Conservation (phyloP, 2,113 vertebrate genomes). For the Cyanocitta stelleri region DNA sequence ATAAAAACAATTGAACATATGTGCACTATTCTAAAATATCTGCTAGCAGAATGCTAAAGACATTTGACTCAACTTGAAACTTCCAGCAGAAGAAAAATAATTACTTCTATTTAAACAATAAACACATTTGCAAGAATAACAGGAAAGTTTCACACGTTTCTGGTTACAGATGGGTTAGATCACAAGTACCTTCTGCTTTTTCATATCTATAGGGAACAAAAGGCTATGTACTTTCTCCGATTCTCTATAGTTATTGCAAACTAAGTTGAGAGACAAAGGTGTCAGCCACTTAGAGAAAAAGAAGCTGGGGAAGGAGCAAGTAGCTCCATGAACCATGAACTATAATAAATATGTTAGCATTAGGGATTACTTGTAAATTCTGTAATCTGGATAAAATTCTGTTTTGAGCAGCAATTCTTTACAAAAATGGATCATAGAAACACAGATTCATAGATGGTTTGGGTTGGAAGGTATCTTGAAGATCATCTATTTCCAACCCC, state of each 20-base stretch:
- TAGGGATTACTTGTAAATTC: background rate
- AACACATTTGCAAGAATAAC: slow-evolving; percentile 53
- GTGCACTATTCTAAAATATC: slow-evolving; percentile 35
- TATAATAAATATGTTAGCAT: background rate
- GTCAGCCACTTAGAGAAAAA: background rate
- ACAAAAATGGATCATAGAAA: background rate
- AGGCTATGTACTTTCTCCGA: background rate
- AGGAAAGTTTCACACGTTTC: slow-evolving; percentile 18
- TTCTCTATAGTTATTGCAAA: background rate
- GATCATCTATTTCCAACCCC: background rate
- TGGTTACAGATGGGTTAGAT: slow-evolving; percentile 36
- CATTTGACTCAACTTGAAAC: slow-evolving; percentile 39
- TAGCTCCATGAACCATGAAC: background rate
- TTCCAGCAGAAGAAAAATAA: slow-evolving; percentile 45
- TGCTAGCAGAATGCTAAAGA: slow-evolving; percentile 34
- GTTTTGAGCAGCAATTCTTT: background rate
- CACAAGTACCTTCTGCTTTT: slow-evolving; percentile 24
- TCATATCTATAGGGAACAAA: background rate
- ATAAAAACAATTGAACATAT: slow-evolving; percentile 57
- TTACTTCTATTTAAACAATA: slow-evolving; percentile 61
- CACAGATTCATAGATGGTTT: background rate
- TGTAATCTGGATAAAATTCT: background rate
- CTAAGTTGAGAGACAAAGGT: background rate
- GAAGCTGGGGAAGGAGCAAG: background rate
- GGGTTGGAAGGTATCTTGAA: background rate